These are phyloP conservation scores for Semnornis frantzii DNA, from an alignment of 2,113 vertebrate genomes.

Conservation along the genomic window DNA sequence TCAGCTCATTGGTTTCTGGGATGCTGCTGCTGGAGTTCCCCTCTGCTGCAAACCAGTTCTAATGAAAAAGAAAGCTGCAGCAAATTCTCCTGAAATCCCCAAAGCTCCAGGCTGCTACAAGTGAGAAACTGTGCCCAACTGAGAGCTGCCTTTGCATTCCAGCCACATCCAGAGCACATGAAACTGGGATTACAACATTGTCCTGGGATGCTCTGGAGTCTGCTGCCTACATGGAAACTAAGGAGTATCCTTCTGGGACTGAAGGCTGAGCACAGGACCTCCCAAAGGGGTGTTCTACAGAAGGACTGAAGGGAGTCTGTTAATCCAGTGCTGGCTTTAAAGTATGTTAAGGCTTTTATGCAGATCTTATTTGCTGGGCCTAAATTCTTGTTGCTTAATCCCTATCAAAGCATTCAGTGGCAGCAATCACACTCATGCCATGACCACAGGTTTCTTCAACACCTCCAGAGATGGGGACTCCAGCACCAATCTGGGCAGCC, in stretches of 20 bases:
- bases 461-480: no score
- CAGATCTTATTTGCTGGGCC: background rate
- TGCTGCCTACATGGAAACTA: background rate
- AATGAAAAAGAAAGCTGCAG: slow-evolving; percentile 49
- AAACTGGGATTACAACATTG: background rate
- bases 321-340: background rate
- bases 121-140: slow-evolving; percentile 31
- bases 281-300: background rate
- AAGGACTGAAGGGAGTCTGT: background rate
- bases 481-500: no score
- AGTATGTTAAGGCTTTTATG: background rate
- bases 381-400: background rate
- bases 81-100: slow-evolving; percentile 42
- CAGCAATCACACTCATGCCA: background rate
- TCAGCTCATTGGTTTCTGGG: slow-evolving; percentile 30
- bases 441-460: no score
- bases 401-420: background rate
- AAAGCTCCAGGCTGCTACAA: slow-evolving; percentile 39
- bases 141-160: background rate
- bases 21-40: slow-evolving; percentile 18
- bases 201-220: background rate
- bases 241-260: background rate
- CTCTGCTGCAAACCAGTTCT: slow-evolving; percentile 28
- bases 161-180: background rate
- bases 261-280: background rate